phyloP scores from a whole-genome alignment of 2,797 vertebrate species.

The Poeciliopsis infans region DNA sequence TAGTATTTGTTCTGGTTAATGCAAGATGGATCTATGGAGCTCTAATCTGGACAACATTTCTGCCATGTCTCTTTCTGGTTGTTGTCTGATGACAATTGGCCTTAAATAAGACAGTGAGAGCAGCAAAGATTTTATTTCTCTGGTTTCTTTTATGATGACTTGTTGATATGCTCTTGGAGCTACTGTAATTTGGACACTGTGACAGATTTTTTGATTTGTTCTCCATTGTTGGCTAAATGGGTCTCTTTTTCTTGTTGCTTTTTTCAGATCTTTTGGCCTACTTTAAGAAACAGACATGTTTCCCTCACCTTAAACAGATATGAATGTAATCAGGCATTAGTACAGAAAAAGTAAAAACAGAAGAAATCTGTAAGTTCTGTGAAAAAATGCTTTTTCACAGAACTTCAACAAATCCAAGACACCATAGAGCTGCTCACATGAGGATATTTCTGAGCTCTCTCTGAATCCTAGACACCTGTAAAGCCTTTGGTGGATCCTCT shows the following conservation, averaged over 20 bases:
- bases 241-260: background rate
- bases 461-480: background rate
- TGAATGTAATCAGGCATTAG: background rate
- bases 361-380: background rate
- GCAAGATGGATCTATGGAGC: background rate
- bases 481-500: constrained; percentile 19
- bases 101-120: background rate
- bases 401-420: background rate
- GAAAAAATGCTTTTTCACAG: background rate
- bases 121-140: background rate
- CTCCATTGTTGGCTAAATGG: background rate
- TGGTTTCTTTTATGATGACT: background rate
- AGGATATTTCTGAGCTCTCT: constrained; percentile 21
- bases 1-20: background rate
- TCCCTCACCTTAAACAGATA: background rate
- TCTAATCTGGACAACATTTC: background rate
- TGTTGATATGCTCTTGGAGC: background rate
- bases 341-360: background rate
- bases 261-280: background rate
- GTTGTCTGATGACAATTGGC: background rate
- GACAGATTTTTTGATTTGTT: background rate
- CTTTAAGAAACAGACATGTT: background rate
- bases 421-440: constrained; percentile 19
- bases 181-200: background rate
- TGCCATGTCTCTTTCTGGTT: background rate